A percentile compares a stretch with the other conserved stretches of the same genome.
Conservation (phyloP, 2,113 vertebrate genomes). For the Urocynchramus pylzowi region DNA sequence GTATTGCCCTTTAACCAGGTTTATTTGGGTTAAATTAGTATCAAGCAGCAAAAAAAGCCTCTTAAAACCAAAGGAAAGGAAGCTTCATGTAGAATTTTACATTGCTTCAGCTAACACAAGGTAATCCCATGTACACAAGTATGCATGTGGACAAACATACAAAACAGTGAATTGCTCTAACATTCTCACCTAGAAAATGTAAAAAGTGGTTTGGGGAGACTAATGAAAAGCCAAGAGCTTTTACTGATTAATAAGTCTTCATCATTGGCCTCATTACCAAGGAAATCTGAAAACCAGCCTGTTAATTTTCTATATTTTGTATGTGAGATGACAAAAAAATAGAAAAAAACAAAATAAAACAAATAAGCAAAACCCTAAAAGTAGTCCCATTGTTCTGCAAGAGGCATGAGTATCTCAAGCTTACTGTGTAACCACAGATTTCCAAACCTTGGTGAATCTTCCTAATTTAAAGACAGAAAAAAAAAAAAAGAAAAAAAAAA, state of each 20-base stretch:
- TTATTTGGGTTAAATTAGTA: background rate
- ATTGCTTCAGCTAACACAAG: background rate
- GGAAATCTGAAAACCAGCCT: background rate
- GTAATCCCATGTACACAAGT: accelerated
- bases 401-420: background rate
- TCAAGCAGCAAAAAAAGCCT: background rate
- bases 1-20: background rate
- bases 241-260: background rate
- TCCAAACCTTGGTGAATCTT: background rate
- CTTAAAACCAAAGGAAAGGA: background rate
- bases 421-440: background rate
- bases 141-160: background rate
- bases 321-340: accelerated
- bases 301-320: background rate
- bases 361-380: background rate
- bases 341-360: background rate
- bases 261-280: background rate
- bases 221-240: background rate
- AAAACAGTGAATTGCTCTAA: background rate
- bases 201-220: background rate
- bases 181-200: background rate
- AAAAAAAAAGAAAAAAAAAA: background rate
- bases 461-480: background rate
- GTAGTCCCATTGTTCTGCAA: background rate
- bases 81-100: background rate